Evolutionary conservation across 1,140 invertebrate species (phyloP).

Genomic region (Solenopsis fugax): DNA sequence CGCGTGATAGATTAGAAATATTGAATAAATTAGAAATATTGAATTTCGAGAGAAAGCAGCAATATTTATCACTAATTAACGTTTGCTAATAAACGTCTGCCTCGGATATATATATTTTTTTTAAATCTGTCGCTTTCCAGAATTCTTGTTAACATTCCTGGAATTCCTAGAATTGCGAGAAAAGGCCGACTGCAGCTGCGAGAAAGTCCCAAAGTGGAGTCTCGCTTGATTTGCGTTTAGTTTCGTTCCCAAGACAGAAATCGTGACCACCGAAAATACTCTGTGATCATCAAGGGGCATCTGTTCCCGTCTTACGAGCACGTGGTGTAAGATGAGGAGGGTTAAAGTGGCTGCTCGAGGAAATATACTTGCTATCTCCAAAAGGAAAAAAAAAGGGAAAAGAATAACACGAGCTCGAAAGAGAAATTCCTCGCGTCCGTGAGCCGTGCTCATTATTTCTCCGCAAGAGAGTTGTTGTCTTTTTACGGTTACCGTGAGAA

Average conservation of each 20-base stretch:
- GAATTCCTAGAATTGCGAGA: not conserved
- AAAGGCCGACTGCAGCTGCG: not conserved
- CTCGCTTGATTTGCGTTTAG: conserved; percentile 1
- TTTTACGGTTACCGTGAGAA: conserved; percentile 31
- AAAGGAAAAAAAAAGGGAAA: conserved; percentile 68
- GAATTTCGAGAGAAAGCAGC: not conserved
- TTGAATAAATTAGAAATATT: conserved; percentile 10
- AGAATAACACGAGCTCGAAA: conserved; percentile 60
- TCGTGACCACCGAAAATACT: conserved; percentile 73
- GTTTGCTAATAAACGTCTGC: not conserved
- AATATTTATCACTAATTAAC: not conserved
- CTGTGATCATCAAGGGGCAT: conserved; percentile 72
- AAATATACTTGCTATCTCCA: conserved; percentile 59
- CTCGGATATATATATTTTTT: not conserved
- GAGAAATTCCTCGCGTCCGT: conserved; percentile 21
- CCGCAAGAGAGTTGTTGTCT: conserved; percentile 18
- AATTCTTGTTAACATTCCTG: not conserved
- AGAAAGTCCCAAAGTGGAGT: not conserved
- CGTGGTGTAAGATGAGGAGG: conserved; percentile 51
- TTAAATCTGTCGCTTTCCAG: not conserved
- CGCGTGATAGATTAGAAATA: conserved; percentile 27
- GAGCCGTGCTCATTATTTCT: conserved; percentile 61
- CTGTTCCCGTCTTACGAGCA: conserved; percentile 72
- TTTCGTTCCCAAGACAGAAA: conserved; percentile 62
- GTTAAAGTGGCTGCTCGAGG: conserved; percentile 70